Evolutionary conservation across 2,888 invertebrate genomes (phyloP).

Genomic region (Rutpela maculata): DNA sequence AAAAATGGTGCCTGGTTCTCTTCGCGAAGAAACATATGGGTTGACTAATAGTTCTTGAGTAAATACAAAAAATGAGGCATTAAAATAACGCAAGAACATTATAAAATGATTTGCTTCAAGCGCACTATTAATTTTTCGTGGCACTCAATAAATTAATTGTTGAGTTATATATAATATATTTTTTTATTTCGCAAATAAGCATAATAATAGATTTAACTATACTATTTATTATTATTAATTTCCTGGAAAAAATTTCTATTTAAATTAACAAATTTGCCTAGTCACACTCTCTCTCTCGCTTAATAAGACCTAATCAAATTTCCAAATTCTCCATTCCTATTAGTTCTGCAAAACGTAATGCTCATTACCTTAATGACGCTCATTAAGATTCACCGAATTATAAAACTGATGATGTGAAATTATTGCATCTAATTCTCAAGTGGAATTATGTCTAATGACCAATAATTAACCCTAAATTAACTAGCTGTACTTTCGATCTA

Average conservation of each 20-base stretch:
- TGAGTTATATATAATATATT: no score
- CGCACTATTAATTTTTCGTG: no score
- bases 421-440: neutral
- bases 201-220: no score
- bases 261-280: neutral
- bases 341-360: slow-evolving; percentile 12
- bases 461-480: slow-evolving; percentile 3
- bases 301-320: slow-evolving; percentile 4
- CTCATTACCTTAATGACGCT: slow-evolving; percentile 12
- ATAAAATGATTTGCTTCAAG: no score
- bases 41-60: no score
- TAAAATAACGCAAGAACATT: no score
- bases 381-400: slow-evolving; percentile 5
- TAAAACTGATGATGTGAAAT: slow-evolving; percentile 2
- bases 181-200: no score
- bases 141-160: no score
- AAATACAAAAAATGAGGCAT: no score
- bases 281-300: neutral
- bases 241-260: neutral
- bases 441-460: slow-evolving; percentile 1
- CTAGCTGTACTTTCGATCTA: neutral
- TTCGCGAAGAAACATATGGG: no score
- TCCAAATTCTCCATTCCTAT: neutral
- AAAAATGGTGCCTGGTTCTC: no score
- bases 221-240: neutral